Conservation (phyloP, 2,113 vertebrate species). For the Salvelinus fontinalis region DNA sequence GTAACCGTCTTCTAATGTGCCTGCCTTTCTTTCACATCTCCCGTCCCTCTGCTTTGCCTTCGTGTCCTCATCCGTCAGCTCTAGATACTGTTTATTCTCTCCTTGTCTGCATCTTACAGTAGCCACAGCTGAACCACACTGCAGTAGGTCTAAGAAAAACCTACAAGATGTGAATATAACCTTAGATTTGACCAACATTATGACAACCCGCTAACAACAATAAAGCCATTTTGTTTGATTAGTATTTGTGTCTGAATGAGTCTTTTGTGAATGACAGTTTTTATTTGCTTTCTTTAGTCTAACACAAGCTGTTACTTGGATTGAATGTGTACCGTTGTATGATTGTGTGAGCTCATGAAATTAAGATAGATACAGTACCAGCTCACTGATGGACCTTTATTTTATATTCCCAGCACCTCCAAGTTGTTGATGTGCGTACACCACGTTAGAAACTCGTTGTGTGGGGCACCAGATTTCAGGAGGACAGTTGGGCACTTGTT, state of each 20-base stretch:
- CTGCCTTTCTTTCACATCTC: neutral
- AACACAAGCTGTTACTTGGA: neutral
- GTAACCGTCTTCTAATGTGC: constrained; percentile 25
- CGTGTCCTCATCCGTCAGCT: neutral
- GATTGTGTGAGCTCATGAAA: neutral
- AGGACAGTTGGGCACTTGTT: neutral
- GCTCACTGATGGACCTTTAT: no score
- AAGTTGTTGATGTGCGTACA: no score
- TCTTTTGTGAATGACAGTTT: neutral
- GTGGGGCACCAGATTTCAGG: neutral
- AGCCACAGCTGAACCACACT: constrained; percentile 7
- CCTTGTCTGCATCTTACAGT: constrained; percentile 10
- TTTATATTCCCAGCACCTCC: no score
- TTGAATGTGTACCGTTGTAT: neutral
- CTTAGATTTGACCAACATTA: constrained; percentile 32
- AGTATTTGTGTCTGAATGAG: constrained; percentile 4
- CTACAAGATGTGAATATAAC: constrained; percentile 36
- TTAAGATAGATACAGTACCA: no score
- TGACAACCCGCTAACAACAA: constrained; percentile 41
- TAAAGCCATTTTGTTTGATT: constrained; percentile 46
- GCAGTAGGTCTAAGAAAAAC: constrained; percentile 3
- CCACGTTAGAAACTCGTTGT: neutral
- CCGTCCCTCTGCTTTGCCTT: constrained; percentile 1
- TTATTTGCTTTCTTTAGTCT: neutral
- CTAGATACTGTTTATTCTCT: neutral